Evolutionary conservation across 2,113 vertebrate species (phyloP).

Genomic region (Oenanthe oenanthe): DNA sequence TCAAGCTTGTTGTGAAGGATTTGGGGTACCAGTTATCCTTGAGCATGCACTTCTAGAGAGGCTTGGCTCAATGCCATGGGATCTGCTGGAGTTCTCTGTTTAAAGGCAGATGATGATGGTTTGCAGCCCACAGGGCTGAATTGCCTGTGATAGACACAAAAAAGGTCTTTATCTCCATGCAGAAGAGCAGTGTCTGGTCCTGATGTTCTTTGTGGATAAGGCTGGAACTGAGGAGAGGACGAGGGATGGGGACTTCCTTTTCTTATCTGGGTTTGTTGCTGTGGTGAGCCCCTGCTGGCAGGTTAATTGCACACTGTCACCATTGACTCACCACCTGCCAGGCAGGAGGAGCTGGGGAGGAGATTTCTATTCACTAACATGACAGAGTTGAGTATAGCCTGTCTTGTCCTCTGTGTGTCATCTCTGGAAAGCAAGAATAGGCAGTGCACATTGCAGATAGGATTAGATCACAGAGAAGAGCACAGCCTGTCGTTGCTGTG

Average conservation of each 20-base stretch:
- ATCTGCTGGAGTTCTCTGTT: not conserved
- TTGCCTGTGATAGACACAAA: rapidly evolving
- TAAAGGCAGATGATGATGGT: not conserved
- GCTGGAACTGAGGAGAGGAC: not conserved
- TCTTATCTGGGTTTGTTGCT: not conserved
- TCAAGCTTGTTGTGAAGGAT: not conserved
- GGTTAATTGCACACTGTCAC: slow-evolving; percentile 3
- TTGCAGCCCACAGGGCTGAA: not conserved
- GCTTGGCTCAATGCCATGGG: not conserved
- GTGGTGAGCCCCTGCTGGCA: not conserved
- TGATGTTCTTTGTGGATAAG: not conserved
- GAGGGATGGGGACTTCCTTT: not conserved
- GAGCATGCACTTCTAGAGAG: not conserved
- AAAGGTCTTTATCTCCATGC: not conserved
- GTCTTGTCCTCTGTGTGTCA: not conserved
- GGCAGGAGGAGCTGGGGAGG: not conserved
- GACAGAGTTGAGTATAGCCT: not conserved
- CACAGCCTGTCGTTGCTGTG: not conserved
- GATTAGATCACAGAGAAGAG: not conserved
- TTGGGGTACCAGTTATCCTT: not conserved
- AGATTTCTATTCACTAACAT: not conserved
- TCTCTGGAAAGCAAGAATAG: not conserved
- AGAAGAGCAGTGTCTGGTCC: not conserved
- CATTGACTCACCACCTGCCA: not conserved
- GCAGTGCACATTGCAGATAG: not conserved